A percentile compares a stretch with the other conserved stretches of the same genome.
These are phyloP conservation scores for Hydriomena furcata DNA, from an alignment of 2,888 invertebrate genomes.

Conservation along the genomic window DNA sequence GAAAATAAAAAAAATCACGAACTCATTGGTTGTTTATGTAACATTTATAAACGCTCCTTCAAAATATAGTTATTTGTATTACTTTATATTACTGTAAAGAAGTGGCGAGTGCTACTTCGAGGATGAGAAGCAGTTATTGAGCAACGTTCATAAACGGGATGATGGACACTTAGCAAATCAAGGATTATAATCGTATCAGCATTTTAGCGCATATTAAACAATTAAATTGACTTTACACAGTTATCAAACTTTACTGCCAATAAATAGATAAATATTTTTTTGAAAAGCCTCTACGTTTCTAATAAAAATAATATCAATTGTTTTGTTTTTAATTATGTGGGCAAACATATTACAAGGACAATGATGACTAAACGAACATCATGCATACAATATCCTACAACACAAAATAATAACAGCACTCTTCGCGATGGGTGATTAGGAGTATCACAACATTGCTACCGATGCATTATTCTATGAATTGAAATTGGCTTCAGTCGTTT, in stretches of 20 bases:
- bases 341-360: not conserved
- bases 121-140: not conserved
- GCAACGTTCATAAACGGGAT: constrained; percentile 27
- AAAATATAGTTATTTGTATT: too few species aligned
- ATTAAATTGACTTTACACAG: constrained; percentile 21
- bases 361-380: constrained; percentile 8
- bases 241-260: constrained; percentile 29
- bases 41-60: constrained; percentile 26
- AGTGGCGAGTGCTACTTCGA: too few species aligned
- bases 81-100: too few species aligned
- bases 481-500: too few species aligned
- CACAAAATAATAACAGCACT: not conserved
- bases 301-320: constrained; percentile 1
- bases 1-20: constrained; percentile 20
- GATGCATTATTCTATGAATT: too few species aligned
- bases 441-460: too few species aligned
- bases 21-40: constrained; percentile 12
- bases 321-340: not conserved
- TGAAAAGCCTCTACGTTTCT: constrained; percentile 25
- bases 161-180: constrained; percentile 35
- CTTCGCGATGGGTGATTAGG: too few species aligned
- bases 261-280: constrained; percentile 27
- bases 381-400: not conserved
- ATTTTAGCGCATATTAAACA: constrained; percentile 37
- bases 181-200: constrained; percentile 36